Evolutionary conservation across 2,797 vertebrate genomes (phyloP), one percentile per base, ranked within the genome.

Genomic region (Anniella stebbinsi): DNA sequence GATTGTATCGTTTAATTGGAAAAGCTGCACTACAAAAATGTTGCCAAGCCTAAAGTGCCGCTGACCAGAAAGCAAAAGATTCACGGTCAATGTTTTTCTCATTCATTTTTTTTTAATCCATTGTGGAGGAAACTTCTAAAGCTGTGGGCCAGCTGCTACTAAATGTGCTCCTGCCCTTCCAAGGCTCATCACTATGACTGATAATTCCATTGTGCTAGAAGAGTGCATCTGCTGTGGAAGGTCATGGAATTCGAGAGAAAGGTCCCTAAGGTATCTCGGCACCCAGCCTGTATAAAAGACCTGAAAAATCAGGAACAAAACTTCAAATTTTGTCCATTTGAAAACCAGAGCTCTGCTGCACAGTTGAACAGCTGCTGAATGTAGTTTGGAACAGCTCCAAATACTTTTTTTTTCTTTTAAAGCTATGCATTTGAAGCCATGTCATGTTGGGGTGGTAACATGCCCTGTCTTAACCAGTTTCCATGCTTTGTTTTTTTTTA

Each of bases 171-270:
- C 67, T 78, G 30, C 78, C 54, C 86, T 87, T 84, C n/a, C 51
- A 48, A 82, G 73, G 41, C 66, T 80, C 66, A 78, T 84, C 85
- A 73, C 85, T 92, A 85, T 87, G 80, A 84, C 86, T 36, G 80
- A 84, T 89, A 84, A 92, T 73, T 87, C 91, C 80, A 89, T 89
- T 92, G 88, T 87, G 25, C n/a, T 66, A n/a, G 66, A 87, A 36
- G 54, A 87, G 66, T 41, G 73, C 84, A 89, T 89, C 88, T 92
- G 85, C 66, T 78, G 57, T 54, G 88, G 80, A 87, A 89, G 91
- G 81, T 87, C 91, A 87, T 73, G 88, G 80, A 69, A 87, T 87
- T 78, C 51, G n/a, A 89, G 80, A 70, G 28, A 66, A 66, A 25
- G 54, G 36, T 92, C 73, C 45, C 88, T 15, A 51, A 89, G 88